These are phyloP conservation scores for Drosophila lacertosa DNA, from an alignment of 1,140 invertebrate genomes.

Conservation along the genomic window DNA sequence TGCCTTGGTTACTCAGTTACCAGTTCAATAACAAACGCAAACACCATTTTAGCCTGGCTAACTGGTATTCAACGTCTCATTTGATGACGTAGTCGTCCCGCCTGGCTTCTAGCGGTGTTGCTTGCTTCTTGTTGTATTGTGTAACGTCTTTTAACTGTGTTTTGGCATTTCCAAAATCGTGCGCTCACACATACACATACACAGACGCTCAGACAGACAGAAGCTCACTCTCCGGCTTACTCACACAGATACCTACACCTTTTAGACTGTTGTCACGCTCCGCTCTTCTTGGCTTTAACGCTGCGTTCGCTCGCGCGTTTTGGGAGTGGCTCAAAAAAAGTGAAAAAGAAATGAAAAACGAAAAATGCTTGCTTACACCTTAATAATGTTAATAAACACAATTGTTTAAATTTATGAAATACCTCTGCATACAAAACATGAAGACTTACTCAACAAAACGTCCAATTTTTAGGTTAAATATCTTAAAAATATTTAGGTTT, in stretches of 20 bases:
- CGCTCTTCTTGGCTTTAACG: slow-evolving; percentile 69
- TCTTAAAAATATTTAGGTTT: slow-evolving; percentile 36
- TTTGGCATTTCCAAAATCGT: slow-evolving; percentile 75
- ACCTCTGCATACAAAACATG: not conserved
- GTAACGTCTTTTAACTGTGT: slow-evolving; percentile 77
- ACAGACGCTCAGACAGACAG: slow-evolving; percentile 4
- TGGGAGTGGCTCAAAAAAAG: slow-evolving; percentile 78
- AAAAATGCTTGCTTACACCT: slow-evolving; percentile 38
- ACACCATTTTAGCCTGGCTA: slow-evolving; percentile 27
- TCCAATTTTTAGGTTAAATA: slow-evolving; percentile 33
- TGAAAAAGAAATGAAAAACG: slow-evolving; percentile 37
- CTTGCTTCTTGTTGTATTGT: slow-evolving; percentile 46
- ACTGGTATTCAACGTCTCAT: slow-evolving; percentile 5
- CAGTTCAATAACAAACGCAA: slow-evolving; percentile 40
- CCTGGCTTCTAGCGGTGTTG: slow-evolving; percentile 10
- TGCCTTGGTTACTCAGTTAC: slow-evolving; percentile 46
- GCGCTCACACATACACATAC: slow-evolving; percentile 34
- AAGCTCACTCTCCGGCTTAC: slow-evolving; percentile 46
- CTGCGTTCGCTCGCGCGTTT: slow-evolving; percentile 55
- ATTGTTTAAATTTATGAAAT: slow-evolving; percentile 1
- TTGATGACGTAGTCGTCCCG: slow-evolving; percentile 75
- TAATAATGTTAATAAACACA: slow-evolving; percentile 25
- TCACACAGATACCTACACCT: slow-evolving; percentile 35
- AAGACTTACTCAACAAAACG: not conserved
- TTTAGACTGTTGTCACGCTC: slow-evolving; percentile 23